Base-by-base conservation (phyloP, 2,888 invertebrate species). In the Ommatoiulus sabulosus region DNA sequence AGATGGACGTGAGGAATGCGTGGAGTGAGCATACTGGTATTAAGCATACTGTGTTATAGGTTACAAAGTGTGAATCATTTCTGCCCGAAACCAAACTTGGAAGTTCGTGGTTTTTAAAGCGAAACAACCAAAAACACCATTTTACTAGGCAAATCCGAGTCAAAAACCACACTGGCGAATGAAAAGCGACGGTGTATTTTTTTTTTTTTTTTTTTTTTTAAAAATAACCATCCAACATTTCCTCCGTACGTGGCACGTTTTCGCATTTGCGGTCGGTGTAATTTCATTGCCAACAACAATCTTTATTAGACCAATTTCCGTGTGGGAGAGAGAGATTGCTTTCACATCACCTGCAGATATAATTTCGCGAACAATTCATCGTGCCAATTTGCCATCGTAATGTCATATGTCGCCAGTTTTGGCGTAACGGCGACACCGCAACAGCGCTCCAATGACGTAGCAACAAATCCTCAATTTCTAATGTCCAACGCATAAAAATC, bases 271-370 rank as follows among this genome's bases (percentile, higher is more conserved):
- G 15, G 57, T 15, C 15, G 57, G 17, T 57, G 57, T 57, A 57
- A 57, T 57, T 57, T 57, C 57, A 57, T 57, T 57, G 57, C 57
- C 57, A 57, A 10, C 57, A 57, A 10, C 57, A 57, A 57, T 57
- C 57, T 57, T 15, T 57, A 57, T 57, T 57, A 57, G 57, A 57
- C 57, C 57, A 57, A 15, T 57, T 57, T 57, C 57, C 15, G 57
- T 57, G 57, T 57, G 57, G 57, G 15, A 10, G 57, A 57, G 57
- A 1, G 57, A 57, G 57, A 57, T 57, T 57, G 57, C 57, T 57
- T 57, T 57, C 57, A 57, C 57, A 57, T 57, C 57, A 57, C 57
- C 57, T 57, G 57, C 57, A 57, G 57, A 57, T 57, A 57, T 57
- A 57, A 57, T 57, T 57, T 57, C 57, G 17, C 57, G 57, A 57